Conservation (phyloP, 2,113 vertebrate genomes). For the Gymnarchus niloticus region DNA sequence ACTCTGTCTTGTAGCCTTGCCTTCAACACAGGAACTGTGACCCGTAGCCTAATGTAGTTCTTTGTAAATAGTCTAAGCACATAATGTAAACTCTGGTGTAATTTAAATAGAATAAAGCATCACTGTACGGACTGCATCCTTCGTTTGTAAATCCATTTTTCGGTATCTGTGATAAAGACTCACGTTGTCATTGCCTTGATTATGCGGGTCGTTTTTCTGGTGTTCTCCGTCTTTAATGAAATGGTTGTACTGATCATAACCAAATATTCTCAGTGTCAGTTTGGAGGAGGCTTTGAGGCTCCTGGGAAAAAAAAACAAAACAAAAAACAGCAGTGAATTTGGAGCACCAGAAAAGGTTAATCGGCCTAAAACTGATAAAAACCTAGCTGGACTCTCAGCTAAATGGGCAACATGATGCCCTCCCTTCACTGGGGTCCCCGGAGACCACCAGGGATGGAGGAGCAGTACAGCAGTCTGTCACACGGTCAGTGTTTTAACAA, state of each 20-base stretch:
- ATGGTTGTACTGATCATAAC: neutral
- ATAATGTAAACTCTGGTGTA: constrained; percentile 45
- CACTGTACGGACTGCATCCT: constrained; percentile 48
- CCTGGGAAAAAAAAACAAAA: neutral
- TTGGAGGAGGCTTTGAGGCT: neutral
- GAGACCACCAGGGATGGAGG: neutral
- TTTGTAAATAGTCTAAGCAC: constrained; percentile 53
- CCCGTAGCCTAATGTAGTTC: constrained; percentile 44
- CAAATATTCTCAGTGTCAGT: neutral
- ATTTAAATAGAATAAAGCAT: constrained; percentile 53
- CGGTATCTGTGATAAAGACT: neutral
- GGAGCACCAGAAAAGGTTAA: neutral
- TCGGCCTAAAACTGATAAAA: neutral
- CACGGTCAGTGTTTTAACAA: neutral
- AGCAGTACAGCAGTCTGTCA: neutral
- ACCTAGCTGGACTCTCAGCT: neutral
- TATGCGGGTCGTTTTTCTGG: neutral
- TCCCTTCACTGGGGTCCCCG: neutral
- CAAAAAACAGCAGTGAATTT: neutral
- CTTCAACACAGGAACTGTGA: constrained; percentile 44
- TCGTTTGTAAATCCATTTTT: constrained; percentile 11
- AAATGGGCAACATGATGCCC: neutral
- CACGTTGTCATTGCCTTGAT: neutral
- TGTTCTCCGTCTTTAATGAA: neutral
- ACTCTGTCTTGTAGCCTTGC: constrained; percentile 34